A percentile compares a stretch with the other conserved stretches of the same genome.
Conservation (phyloP, 2,797 vertebrate genomes). For the Ataeniobius toweri region DNA sequence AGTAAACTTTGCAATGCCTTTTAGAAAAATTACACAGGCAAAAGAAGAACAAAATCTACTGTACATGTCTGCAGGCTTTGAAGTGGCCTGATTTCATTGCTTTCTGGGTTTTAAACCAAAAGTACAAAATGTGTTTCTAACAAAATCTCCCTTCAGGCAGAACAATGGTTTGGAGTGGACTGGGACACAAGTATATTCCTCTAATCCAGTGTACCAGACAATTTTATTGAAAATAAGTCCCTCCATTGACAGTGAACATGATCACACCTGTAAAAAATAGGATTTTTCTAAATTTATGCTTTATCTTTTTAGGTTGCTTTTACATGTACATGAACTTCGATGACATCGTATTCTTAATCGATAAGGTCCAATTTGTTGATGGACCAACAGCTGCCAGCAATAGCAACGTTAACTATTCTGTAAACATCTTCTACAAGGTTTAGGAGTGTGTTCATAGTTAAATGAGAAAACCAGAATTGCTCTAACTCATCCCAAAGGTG, state of each 20-base stretch:
- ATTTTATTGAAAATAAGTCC: slow-evolving; percentile 41
- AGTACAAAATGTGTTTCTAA: slow-evolving; percentile 21
- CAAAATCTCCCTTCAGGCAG: slow-evolving; percentile 3
- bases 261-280: slow-evolving; percentile 6
- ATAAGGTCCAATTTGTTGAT: too few relatives aligned
- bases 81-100: not conserved
- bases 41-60: not conserved
- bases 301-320: not conserved
- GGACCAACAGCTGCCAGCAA: too few relatives aligned
- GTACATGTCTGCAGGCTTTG: not conserved
- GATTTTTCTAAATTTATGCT: not conserved
- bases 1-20: not conserved
- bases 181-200: slow-evolving; percentile 4
- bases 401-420: too few relatives aligned
- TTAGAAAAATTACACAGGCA: not conserved
- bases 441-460: too few relatives aligned
- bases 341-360: too few relatives aligned
- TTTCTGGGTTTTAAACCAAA: not conserved
- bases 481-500: too few relatives aligned
- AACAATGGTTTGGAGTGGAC: slow-evolving; percentile 15
- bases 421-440: too few relatives aligned
- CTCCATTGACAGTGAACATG: slow-evolving; percentile 11
- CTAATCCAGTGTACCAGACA: slow-evolving; percentile 22
- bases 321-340: too few relatives aligned
- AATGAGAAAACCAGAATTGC: too few relatives aligned